Conservation (phyloP, 2,888 invertebrate genomes). For the Cetonia aurata region DNA sequence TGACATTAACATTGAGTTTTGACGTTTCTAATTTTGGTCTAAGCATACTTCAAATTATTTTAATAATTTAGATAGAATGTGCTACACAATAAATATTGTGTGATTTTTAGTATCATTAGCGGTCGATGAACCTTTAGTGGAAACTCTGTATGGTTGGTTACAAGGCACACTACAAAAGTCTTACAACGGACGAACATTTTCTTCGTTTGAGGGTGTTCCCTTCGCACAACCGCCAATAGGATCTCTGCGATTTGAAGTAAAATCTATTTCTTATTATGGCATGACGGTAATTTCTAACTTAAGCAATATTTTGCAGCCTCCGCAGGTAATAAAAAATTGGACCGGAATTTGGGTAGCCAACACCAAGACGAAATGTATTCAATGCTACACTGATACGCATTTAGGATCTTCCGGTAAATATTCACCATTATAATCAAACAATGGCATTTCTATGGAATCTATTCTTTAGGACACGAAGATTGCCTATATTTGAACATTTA, state of each 20-base stretch:
- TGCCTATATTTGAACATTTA: slow-evolving; percentile 76
- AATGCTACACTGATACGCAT: slow-evolving; percentile 13
- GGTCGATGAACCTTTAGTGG: slow-evolving; percentile 11
- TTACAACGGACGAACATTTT: slow-evolving; percentile 38
- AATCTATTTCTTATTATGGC: not conserved
- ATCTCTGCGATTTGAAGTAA: slow-evolving; percentile 43
- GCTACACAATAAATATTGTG: not conserved
- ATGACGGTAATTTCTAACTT: slow-evolving; percentile 2
- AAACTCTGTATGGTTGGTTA: slow-evolving; percentile 34
- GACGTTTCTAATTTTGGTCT: no score
- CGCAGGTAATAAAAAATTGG: slow-evolving; percentile 47
- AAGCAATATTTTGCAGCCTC: slow-evolving; percentile 43
- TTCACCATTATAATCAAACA: not conserved
- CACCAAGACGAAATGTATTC: slow-evolving; percentile 42
- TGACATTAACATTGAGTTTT: no score
- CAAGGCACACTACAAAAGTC: slow-evolving; percentile 28
- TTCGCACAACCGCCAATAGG: slow-evolving; percentile 43
- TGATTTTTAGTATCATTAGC: not conserved
- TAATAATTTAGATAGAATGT: no score
- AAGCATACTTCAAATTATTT: no score
- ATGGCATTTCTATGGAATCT: no score
- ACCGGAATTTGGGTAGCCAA: slow-evolving; percentile 49
- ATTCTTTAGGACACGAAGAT: slow-evolving; percentile 69
- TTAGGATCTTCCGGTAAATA: not conserved
- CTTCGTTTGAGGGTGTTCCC: slow-evolving; percentile 40